Evolutionary conservation across 1,140 invertebrate species (phyloP).

Genomic region (Drosophila bifasciata): DNA sequence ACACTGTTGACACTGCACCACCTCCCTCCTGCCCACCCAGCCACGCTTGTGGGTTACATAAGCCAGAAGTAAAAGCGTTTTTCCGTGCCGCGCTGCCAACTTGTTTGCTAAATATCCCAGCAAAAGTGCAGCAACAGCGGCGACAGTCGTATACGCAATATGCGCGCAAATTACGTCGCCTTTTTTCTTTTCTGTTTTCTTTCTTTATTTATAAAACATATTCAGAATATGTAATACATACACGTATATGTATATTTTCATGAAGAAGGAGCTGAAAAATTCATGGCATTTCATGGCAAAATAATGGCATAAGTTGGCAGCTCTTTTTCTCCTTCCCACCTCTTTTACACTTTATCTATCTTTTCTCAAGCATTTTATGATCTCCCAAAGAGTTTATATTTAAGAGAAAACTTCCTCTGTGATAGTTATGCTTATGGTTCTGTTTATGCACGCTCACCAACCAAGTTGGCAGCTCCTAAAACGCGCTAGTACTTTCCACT

Average conservation of each 20-base stretch:
- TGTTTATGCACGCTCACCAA: too few relatives aligned
- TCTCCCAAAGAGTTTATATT: too few relatives aligned
- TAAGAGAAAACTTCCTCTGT: too few relatives aligned
- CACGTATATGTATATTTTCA: slow-evolving; percentile 27
- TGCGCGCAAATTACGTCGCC: slow-evolving; percentile 78
- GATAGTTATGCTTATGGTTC: too few relatives aligned
- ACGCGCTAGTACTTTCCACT: too few relatives aligned
- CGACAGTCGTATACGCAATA: slow-evolving; percentile 76
- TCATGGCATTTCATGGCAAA: slow-evolving; percentile 28
- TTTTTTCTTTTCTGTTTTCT: slow-evolving; percentile 48
- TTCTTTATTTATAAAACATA: slow-evolving; percentile 1
- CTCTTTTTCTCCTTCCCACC: too few relatives aligned
- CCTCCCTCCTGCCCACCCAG: background rate
- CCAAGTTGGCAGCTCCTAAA: too few relatives aligned
- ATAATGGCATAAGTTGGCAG: slow-evolving; percentile 36
- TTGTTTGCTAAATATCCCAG: slow-evolving; percentile 54
- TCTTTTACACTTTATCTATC: background rate
- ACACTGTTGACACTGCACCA: slow-evolving; percentile 74
- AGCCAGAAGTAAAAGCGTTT: slow-evolving; percentile 51
- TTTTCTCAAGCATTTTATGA: background rate
- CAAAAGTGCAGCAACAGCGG: slow-evolving; percentile 41
- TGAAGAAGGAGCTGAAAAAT: slow-evolving; percentile 25
- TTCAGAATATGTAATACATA: background rate
- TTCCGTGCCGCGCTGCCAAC: slow-evolving; percentile 47
- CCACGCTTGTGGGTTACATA: slow-evolving; percentile 62